Conservation (phyloP, 2,797 vertebrate genomes). For the Sebastes goodei region DNA sequence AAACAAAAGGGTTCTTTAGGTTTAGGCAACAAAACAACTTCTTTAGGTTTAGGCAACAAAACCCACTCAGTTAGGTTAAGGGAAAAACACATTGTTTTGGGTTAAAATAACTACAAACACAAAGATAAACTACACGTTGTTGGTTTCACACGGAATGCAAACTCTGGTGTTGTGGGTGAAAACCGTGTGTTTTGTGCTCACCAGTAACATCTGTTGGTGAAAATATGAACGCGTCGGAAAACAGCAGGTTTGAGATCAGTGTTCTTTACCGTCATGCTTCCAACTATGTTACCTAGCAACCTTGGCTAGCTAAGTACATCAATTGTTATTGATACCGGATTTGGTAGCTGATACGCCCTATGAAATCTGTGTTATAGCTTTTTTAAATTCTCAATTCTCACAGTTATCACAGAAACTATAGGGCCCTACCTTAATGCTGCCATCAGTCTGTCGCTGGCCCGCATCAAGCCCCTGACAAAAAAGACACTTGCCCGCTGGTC, state of each 20-base stretch:
- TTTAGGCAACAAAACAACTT: too few species aligned
- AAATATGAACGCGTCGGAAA: too few species aligned
- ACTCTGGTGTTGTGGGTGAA: too few species aligned
- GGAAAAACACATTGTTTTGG: too few species aligned
- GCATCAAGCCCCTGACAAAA: not conserved
- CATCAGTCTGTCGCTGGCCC: not conserved
- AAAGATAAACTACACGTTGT: too few species aligned
- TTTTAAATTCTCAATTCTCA: not conserved
- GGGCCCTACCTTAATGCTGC: not conserved
- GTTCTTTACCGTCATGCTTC: not conserved
- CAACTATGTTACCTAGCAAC: not conserved
- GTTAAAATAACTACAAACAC: too few species aligned
- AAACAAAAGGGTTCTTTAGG: too few species aligned
- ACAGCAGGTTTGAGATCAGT: not conserved
- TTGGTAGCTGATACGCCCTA: not conserved
- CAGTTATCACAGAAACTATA: not conserved
- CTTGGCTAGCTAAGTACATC: not conserved
- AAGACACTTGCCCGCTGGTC: not conserved
- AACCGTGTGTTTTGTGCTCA: not conserved
- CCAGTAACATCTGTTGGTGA: not conserved
- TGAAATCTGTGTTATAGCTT: not conserved
- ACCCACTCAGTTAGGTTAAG: too few species aligned
- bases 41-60: too few species aligned
- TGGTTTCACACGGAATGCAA: too few species aligned
- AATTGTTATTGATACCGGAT: not conserved